Conservation (phyloP, 2,888 invertebrate species). For the Lasioglossum oenotherae region DNA sequence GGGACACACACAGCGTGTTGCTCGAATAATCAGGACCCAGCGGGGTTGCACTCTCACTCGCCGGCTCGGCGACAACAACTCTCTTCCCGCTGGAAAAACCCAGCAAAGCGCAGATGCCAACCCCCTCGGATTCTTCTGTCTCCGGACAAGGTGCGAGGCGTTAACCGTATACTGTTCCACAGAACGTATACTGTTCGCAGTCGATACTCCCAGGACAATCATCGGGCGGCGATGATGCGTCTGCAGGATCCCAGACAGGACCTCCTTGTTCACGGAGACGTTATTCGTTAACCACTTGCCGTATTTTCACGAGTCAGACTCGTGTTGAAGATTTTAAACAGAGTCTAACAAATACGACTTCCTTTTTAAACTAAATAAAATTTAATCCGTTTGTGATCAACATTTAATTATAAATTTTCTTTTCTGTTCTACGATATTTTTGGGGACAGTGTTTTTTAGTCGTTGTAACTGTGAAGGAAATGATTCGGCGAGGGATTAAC, state of each 20-base stretch:
- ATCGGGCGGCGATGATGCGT: neutral
- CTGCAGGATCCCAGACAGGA: neutral
- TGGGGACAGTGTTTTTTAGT: no score
- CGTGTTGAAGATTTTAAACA: no score
- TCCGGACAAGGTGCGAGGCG: slow-evolving; percentile 49
- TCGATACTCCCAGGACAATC: slow-evolving; percentile 63
- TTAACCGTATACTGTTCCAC: slow-evolving; percentile 31
- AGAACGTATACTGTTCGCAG: slow-evolving; percentile 14
- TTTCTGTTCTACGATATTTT: no score
- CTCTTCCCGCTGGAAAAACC: slow-evolving; percentile 27
- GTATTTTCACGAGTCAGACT: no score
- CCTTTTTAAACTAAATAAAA: no score
- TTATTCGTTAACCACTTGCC: neutral
- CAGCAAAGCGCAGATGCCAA: slow-evolving; percentile 28
- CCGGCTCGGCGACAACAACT: slow-evolving; percentile 27
- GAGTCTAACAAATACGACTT: no score
- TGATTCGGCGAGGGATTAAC: no score
- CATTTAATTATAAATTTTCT: no score
- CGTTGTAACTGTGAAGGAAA: no score
- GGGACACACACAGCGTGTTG: slow-evolving; percentile 33
- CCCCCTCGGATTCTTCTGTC: slow-evolving; percentile 34
- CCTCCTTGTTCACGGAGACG: neutral
- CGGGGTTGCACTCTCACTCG: slow-evolving; percentile 39
- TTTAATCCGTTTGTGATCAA: no score
- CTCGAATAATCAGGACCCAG: slow-evolving; percentile 59